Evolutionary conservation across 2,113 vertebrate genomes (phyloP), one percentile per base, ranked within the genome.

Genomic region (Lampris incognitus): DNA sequence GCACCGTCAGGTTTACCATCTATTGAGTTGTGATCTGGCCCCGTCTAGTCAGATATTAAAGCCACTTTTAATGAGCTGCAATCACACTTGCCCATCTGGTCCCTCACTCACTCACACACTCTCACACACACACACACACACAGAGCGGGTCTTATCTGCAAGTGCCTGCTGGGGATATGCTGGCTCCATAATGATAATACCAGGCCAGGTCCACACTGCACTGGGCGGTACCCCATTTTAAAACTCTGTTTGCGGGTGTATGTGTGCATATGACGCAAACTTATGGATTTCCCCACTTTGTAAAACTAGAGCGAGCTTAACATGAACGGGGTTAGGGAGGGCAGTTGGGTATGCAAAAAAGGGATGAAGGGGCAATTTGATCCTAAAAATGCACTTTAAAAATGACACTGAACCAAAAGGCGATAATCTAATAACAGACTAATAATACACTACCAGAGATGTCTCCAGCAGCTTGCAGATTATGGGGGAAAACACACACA

Each of bases 401-500:
- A 24, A 44, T 46, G 59, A 37, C 38, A 8, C 0, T 59, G 66
- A 5, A 50, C 39, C 44, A 63, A 11, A 50, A 8, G 54, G 13
- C 64, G 65, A 9, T 0, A 7, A 42, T 54, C 8, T 76, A 69
- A 67, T 9, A 40, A 10, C 55, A 66, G 63, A 66, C 0, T 6
- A 36, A 44, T 9, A 40, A 10, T 50, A 66, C 58, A 66, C 0
- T 6, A 36, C 41, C 54, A 71, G 69, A 66, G 52, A 13, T 55
- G 52, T n/a, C 9, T 4, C 66, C 78, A 72, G 66, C 75, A 74
- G 39, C 10, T 89, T 92, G 93, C 93, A 91, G 89, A 93, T 93
- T 93, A 94, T 89, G 75, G 92, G 88, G 94, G 87, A 89, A 92
- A 90, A 94, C 93, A 92, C 83, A 65, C 1, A 46, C 44, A 46